Conservation (phyloP, 2,113 vertebrate species). For the Oxyruncus cristatus region DNA sequence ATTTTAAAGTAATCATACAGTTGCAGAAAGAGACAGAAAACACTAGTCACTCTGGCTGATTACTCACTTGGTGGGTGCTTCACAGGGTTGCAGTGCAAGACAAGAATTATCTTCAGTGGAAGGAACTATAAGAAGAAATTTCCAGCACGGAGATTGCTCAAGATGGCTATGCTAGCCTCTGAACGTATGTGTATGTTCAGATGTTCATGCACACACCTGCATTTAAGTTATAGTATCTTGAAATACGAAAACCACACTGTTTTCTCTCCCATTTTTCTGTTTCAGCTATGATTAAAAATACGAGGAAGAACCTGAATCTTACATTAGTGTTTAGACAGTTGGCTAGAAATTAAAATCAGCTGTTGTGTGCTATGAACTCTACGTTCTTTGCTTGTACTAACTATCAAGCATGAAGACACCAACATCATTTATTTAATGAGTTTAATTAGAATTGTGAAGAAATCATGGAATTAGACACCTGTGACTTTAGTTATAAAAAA, state of each 20-base stretch:
- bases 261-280: not conserved
- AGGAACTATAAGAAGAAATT: not conserved
- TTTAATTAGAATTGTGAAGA: constrained; percentile 36
- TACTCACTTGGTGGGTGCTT: not conserved
- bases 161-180: not conserved
- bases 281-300: not conserved
- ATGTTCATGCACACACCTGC: not conserved
- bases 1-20: not conserved
- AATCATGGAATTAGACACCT: constrained; percentile 4
- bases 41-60: not conserved
- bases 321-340: not conserved
- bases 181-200: not conserved
- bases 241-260: not conserved
- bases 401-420: not conserved
- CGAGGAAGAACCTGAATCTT: not conserved
- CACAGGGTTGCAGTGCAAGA: not conserved
- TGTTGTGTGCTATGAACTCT: constrained; percentile 5
- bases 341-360: constrained; percentile 28
- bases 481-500: not conserved
- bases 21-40: not conserved
- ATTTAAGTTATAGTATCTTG: not conserved
- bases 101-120: not conserved
- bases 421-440: constrained; percentile 8
- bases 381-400: not conserved
- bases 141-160: not conserved